These are phyloP conservation scores for Neuroterus valhalla DNA, from an alignment of 1,140 invertebrate species.

Conservation along the genomic window DNA sequence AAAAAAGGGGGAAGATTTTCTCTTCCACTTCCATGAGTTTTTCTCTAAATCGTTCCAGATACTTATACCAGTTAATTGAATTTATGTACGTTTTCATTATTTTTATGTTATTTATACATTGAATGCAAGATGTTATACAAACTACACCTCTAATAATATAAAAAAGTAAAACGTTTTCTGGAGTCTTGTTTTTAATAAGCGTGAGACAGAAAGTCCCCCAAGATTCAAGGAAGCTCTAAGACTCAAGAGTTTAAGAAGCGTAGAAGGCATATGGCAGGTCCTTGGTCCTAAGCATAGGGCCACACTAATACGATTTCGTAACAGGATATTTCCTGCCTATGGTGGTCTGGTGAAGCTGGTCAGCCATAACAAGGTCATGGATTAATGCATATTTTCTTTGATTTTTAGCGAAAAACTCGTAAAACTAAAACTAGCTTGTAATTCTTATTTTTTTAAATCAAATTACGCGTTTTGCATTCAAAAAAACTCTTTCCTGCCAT, in stretches of 20 bases:
- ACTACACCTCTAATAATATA: background rate
- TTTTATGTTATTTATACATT: background rate
- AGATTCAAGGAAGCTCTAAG: constrained; percentile 5
- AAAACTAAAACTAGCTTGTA: too few relatives aligned
- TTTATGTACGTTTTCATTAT: constrained; percentile 1
- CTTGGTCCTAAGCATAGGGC: constrained; percentile 15
- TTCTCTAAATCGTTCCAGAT: too few relatives aligned
- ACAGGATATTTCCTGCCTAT: constrained; percentile 60
- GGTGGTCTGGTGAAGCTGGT: constrained; percentile 33
- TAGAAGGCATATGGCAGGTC: constrained; percentile 50
- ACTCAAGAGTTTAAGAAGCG: background rate
- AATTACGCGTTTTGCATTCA: too few relatives aligned
- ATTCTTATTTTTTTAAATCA: too few relatives aligned
- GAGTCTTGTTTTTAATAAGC: constrained; percentile 41
- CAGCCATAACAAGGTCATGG: background rate
- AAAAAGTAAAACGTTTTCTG: constrained; percentile 24
- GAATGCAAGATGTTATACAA: too few relatives aligned
- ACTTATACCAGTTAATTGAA: too few relatives aligned
- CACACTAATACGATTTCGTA: constrained; percentile 56
- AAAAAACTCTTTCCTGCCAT: background rate
- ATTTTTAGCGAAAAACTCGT: background rate
- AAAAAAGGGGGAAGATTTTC: too few relatives aligned
- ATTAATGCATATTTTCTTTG: background rate
- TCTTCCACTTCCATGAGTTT: too few relatives aligned
- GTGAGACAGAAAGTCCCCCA: constrained; percentile 16